phyloP scores from a whole-genome alignment of 2,888 invertebrate genomes.

The Callyntrura guangdongensis region DNA sequence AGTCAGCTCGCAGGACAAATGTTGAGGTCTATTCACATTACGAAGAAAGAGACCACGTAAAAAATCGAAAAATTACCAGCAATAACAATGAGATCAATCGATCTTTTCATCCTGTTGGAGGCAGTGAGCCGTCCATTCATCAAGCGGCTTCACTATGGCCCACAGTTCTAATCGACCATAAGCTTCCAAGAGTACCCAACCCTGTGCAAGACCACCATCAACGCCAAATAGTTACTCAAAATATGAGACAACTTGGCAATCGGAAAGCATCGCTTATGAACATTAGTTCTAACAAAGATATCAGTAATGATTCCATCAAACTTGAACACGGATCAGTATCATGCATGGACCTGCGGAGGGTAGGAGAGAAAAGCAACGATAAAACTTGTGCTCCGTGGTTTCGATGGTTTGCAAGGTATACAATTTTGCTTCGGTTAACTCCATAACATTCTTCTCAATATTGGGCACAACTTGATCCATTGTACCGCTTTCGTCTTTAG shows the following conservation, averaged over 20 bases:
- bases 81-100: constrained; percentile 43
- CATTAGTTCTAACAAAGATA: constrained; percentile 8
- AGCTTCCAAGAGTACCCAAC: constrained; percentile 73
- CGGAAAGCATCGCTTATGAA: constrained; percentile 61
- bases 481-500: no score
- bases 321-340: constrained; percentile 54
- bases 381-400: constrained; percentile 70
- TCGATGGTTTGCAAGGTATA: constrained; percentile 76
- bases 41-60: constrained; percentile 7
- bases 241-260: constrained; percentile 70
- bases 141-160: constrained; percentile 56
- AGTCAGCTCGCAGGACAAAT: background rate
- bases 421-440: background rate
- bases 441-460: background rate
- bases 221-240: constrained; percentile 62
- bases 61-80: background rate
- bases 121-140: constrained; percentile 48
- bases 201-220: constrained; percentile 52
- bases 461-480: background rate
- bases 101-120: constrained; percentile 14
- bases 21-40: background rate
- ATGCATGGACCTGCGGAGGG: constrained; percentile 58
- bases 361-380: constrained; percentile 51
- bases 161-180: constrained; percentile 71
- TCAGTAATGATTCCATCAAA: background rate